Percentiles rank a stretch among this genome's conserved stretches.
Evolutionary conservation across 2,113 vertebrate species (phyloP).

Genomic region (Chaenocephalus aceratus): DNA sequence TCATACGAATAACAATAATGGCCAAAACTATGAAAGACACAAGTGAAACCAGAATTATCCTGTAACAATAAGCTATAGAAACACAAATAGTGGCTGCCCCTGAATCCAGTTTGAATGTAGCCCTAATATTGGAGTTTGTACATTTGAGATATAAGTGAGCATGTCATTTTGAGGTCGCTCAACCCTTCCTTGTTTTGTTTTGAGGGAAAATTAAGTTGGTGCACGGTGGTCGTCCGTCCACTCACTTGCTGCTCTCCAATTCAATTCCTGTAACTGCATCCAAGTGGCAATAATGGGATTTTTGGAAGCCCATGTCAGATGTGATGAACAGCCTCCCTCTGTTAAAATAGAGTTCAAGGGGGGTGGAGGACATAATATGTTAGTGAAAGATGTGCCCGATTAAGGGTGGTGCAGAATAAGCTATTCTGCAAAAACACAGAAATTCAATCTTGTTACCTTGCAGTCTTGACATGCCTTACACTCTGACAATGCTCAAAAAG

Average conservation of each 20-base stretch:
- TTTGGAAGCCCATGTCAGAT: constrained; percentile 65
- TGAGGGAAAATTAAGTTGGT: constrained; percentile 13
- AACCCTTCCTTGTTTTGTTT: constrained; percentile 29
- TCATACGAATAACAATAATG: neutral
- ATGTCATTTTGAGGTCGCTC: constrained; percentile 14
- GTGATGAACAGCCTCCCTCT: constrained; percentile 57
- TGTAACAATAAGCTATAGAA: neutral
- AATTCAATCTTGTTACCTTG: constrained; percentile 52
- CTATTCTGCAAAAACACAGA: constrained; percentile 26
- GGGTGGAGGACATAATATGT: constrained; percentile 37
- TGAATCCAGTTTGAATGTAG: neutral
- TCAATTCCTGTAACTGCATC: constrained; percentile 55
- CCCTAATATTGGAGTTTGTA: neutral
- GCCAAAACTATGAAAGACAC: neutral
- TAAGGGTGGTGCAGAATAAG: constrained; percentile 8
- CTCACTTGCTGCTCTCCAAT: constrained; percentile 33
- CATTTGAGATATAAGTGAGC: neutral
- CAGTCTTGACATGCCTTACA: constrained; percentile 36
- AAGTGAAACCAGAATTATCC: neutral
- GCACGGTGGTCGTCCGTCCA: constrained; percentile 28
- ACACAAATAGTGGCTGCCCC: neutral
- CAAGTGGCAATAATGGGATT: constrained; percentile 69
- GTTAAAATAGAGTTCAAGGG: constrained; percentile 35
- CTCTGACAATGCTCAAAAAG: constrained; percentile 40
- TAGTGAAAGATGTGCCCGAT: constrained; percentile 38